Base-by-base conservation (phyloP, 2,113 vertebrate genomes). In the Ahaetulla prasina region DNA sequence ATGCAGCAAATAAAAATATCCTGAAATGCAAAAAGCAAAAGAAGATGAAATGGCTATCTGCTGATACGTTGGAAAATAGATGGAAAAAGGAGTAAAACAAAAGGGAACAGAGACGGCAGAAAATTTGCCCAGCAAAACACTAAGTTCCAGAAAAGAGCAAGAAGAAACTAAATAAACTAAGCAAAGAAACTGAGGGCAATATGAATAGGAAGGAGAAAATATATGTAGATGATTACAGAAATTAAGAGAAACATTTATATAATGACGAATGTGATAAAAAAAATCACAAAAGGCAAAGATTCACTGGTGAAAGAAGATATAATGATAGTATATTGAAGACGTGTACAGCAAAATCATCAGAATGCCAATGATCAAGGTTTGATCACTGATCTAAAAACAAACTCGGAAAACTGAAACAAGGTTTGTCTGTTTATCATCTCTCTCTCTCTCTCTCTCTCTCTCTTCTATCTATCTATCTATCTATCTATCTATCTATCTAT, bases 381-480 rank as follows among this genome's bases (percentile, higher is more conserved):
- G 60, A 68, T n/a, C 30, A n/a, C 27, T 68, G 60, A 68, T 68
- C 11, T 68, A 68, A n/a, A 68, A 12, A 30, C 57, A 63, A 25
- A 30, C 27, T 63, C 57, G 11, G 10, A 10, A 30, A 63, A 63
- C 25, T 63, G 57, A 60, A 60, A 27, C 27, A 27, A 60, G 54
- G 20, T 55, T 16, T 55, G 7, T 23, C 22, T 23, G 7, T 23
- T 6, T 5, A 6, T 54, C 53, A n/a, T 16, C 3, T 53, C 16
- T 20, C 3, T 53, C 53, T 53, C 3, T 53, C 53, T 6, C 4
- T 20, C 53, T 6, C 0, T 53, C 52, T 18, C 0, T 53, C 50
- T 52, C 2, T 52, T 18, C 53, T 22, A 0, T 6, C 53, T 22
- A 0, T 7, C 53, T 54, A 0, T 54, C 53, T 54, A 0, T 54